Evolutionary conservation across 2,797 vertebrate species (phyloP), one percentile per base, ranked within the genome.

Genomic region (Pseudochirops corinnae): DNA sequence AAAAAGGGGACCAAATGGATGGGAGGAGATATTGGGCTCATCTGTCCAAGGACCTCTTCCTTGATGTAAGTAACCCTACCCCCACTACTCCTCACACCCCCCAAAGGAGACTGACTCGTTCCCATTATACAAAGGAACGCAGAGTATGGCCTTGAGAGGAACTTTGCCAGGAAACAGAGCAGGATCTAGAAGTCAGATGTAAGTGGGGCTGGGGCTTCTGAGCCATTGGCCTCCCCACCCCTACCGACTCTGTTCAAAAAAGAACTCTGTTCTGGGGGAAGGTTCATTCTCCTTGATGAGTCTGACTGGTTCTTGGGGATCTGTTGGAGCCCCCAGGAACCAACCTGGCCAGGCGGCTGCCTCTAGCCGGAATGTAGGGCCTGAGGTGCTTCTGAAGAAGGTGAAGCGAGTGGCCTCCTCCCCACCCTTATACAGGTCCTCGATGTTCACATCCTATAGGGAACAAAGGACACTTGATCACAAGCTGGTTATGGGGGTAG

Each of bases 211-310:
- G 56, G 50, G 58, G 58, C 55, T 82, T 14, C 31, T 0, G 6
- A 53, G 28, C 50, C 90, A 26, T 46, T 46, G 39, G 39, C 21
- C 12, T 82, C 7, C 67, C 67, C 33, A 16, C 55, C 21, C 29
- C 93, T 98, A 97, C 29, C 93, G 92, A 93, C 95, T 98, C 96
- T 96, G 97, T 60, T 98, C 97, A 14, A 98, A 98, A 94, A 97
- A 97, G 74, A 98, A 98, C 67, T 97, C 57, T 0, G 95, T 98
- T 90, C 14, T 21, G 52, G 82, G 9, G 0, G 95, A 93, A 26
- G 96, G 90, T 1, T 97, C 97, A 1, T 9, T 95, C 28, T 95
- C 95, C 53, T 93, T 56, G 24, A 90, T 31, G n/a, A 98, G 96
- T 33, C 3, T 2, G 26, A 98, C 39, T 1, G 96, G 97, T 53